phyloP scores from a whole-genome alignment of 1,140 invertebrate genomes.

The Rhopalosiphum padi region DNA sequence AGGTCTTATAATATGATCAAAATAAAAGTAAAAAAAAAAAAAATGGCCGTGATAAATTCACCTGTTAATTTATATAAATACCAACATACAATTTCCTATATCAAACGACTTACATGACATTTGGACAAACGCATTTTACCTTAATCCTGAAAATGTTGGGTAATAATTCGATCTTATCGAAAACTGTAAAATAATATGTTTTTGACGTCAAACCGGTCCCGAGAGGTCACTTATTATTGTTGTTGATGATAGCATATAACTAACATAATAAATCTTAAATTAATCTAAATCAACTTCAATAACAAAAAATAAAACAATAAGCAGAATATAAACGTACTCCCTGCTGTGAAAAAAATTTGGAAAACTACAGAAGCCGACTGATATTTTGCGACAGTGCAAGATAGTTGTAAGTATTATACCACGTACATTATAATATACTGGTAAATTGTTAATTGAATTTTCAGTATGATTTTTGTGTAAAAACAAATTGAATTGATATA shows the following conservation, averaged over 20 bases:
- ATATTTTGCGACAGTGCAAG: neutral
- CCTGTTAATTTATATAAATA: neutral
- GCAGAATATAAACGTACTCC: neutral
- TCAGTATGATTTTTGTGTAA: neutral
- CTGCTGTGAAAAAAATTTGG: neutral
- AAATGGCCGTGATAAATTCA: slow-evolving; percentile 10
- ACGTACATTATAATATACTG: neutral
- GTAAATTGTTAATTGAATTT: neutral
- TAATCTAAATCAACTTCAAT: neutral
- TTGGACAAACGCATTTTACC: slow-evolving; percentile 3
- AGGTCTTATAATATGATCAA: neutral
- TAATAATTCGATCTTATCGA: neutral
- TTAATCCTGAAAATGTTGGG: slow-evolving; percentile 24
- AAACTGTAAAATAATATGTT: slow-evolving; percentile 12
- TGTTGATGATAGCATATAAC: neutral
- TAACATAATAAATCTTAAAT: neutral
- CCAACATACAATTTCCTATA: neutral
- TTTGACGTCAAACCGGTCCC: slow-evolving; percentile 4
- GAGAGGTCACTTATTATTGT: slow-evolving; percentile 15
- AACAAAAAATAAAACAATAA: neutral
- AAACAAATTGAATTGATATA: neutral
- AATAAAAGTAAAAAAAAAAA: neutral
- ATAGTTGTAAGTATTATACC: neutral
- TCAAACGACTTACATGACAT: neutral
- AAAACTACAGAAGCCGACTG: neutral